Evolutionary conservation across 2,113 vertebrate genomes (phyloP).

Genomic region (Capreolus pygargus): DNA sequence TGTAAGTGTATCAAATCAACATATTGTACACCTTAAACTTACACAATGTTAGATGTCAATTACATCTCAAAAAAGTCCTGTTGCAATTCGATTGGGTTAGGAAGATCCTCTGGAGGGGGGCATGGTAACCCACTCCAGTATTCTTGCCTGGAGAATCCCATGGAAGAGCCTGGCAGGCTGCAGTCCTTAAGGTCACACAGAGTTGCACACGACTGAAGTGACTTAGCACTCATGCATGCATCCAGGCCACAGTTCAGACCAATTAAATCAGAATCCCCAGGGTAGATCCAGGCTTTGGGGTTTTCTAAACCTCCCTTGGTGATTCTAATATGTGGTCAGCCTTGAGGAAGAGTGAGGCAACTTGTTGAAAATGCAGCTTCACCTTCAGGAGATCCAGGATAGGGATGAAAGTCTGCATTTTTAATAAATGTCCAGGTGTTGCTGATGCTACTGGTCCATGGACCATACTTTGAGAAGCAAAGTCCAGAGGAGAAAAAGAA

Average conservation of each 20-base stretch:
- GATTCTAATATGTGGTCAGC: background rate
- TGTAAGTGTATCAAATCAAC: background rate
- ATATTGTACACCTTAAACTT: too few relatives aligned
- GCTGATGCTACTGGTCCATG: accelerated
- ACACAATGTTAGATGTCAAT: background rate
- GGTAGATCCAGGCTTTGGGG: background rate
- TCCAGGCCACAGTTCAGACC: background rate
- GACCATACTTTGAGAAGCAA: background rate
- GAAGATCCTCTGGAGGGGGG: background rate
- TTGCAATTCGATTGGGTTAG: background rate
- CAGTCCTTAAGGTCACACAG: background rate
- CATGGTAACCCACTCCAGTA: background rate
- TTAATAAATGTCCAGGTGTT: background rate
- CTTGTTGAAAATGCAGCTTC: background rate
- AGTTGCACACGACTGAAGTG: background rate
- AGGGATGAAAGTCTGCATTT: background rate
- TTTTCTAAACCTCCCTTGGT: background rate
- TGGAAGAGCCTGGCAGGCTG: background rate
- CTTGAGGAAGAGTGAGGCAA: background rate
- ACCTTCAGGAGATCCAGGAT: background rate
- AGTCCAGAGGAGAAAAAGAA: background rate
- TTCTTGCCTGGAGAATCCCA: background rate
- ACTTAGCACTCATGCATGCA: background rate
- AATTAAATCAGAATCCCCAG: background rate
- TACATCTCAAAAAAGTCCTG: background rate